Evolutionary conservation across 2,888 invertebrate species (phyloP), one percentile per base, ranked within the genome.

Genomic region (Apomyelois bistriatella): DNA sequence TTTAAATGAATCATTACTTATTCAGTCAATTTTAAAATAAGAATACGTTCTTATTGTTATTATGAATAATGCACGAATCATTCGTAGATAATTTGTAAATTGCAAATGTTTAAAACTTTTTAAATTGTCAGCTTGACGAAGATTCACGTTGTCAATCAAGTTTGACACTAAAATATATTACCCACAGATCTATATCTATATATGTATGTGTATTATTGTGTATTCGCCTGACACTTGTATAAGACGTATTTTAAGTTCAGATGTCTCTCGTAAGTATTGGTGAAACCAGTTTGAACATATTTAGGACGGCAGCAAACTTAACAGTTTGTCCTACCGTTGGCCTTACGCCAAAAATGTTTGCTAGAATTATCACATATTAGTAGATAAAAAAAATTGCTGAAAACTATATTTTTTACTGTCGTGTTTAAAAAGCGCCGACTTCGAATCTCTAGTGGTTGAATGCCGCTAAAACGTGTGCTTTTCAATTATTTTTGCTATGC

Each of bases 341-440:
- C 55, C 50, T 42, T 50, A 50, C 15, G 52, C 54, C 52, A 43
- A 10, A 22, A 17, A 43, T 37, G 52, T 43, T 52, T 41, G 51
- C 51, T 51, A 48, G n/a, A 10, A 17, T n/a, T 10, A 41, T 32
- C 28, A 38, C 30, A 32, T 38, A 49, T 32, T 9, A 57, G 56
- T 52, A 54, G 54, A 53, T 57, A 58, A 50, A 57, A 56, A 53
- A 58, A 61, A 62, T 67, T 68, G 65, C 63, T 68, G 60, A 69
- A 61, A 67, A 66, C 64, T 82, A 82, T 85, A 83, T 86, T 85
- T 85, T 86, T 77, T 79, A 85, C 74, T 74, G 62, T 77, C 76
- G 67, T 78, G 63, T 82, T 79, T 77, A 71, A 62, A 58, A 61
- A 69, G 52, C 43, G 43, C 43, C 36, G 43, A 4, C 42, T 42